A percentile compares a stretch with the other conserved stretches of the same genome.
These are phyloP conservation scores for Dexiosoma caninum DNA, from an alignment of 2,888 invertebrate genomes.

Conservation along the genomic window DNA sequence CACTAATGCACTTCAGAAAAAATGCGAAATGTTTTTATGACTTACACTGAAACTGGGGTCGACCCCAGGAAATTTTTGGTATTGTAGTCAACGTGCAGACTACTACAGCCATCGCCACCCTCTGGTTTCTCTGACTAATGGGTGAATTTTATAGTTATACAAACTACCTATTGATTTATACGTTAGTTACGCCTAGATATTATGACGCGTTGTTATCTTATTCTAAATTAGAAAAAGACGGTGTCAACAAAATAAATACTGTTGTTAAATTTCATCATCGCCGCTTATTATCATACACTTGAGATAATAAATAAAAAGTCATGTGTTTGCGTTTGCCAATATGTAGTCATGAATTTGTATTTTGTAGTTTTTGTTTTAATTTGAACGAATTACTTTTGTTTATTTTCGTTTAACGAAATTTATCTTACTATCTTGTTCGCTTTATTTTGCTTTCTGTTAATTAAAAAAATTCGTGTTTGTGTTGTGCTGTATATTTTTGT, in stretches of 20 bases:
- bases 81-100: too few relatives aligned
- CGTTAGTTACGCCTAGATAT: background rate
- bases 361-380: conserved; percentile 7
- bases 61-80: too few relatives aligned
- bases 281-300: conserved; percentile 1
- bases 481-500: conserved; percentile 6
- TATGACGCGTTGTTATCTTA: background rate
- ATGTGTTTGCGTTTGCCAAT: conserved; percentile 56
- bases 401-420: conserved; percentile 52
- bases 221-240: background rate
- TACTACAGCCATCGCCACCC: too few relatives aligned
- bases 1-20: too few relatives aligned
- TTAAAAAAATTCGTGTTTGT: conserved; percentile 25
- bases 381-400: conserved; percentile 50
- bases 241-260: background rate
- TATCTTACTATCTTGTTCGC: conserved; percentile 35
- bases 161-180: background rate
- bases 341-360: conserved; percentile 32
- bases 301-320: conserved; percentile 37
- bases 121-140: too few relatives aligned
- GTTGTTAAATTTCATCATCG: background rate
- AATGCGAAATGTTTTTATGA: too few relatives aligned
- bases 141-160: conserved; percentile 10
- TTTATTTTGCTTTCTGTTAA: conserved; percentile 24
- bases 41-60: too few relatives aligned